These are phyloP conservation scores for Drosophila nebulosa DNA, from an alignment of 1,140 invertebrate species.

Conservation along the genomic window DNA sequence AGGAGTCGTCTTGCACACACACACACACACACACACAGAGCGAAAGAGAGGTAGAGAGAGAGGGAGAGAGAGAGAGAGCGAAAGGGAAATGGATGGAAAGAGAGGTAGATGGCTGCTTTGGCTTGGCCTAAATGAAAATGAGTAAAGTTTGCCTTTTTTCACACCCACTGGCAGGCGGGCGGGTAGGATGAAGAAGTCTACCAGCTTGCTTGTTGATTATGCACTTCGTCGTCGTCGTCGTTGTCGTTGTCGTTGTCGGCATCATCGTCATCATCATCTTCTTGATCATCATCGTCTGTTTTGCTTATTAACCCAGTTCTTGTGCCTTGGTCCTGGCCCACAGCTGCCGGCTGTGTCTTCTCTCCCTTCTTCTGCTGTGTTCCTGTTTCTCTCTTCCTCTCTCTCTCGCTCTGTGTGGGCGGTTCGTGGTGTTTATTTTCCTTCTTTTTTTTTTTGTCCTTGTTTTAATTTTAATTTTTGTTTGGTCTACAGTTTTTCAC, in stretches of 20 bases:
- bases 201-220: slow-evolving; percentile 61
- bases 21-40: slow-evolving; percentile 48
- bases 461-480: slow-evolving; percentile 80
- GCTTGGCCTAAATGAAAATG: slow-evolving; percentile 57
- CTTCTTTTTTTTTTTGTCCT: slow-evolving; percentile 69
- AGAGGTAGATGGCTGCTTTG: neutral
- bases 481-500: slow-evolving; percentile 68
- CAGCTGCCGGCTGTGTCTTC: slow-evolving; percentile 51
- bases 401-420: neutral
- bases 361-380: no score
- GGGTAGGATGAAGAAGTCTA: neutral
- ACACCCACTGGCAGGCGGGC: slow-evolving; percentile 48
- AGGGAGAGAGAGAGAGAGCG: slow-evolving; percentile 3
- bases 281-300: slow-evolving; percentile 55
- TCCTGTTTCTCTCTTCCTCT: no score
- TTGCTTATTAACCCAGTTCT: slow-evolving; percentile 78
- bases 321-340: slow-evolving; percentile 43
- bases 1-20: slow-evolving; percentile 62
- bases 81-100: neutral
- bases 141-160: slow-evolving; percentile 70
- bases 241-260: slow-evolving; percentile 14
- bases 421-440: slow-evolving; percentile 46
- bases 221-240: slow-evolving; percentile 47
- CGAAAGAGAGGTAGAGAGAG: neutral
- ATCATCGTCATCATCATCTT: slow-evolving; percentile 31